Base-by-base conservation (phyloP, 2,797 vertebrate genomes). In the Loriculus beryllinus region DNA sequence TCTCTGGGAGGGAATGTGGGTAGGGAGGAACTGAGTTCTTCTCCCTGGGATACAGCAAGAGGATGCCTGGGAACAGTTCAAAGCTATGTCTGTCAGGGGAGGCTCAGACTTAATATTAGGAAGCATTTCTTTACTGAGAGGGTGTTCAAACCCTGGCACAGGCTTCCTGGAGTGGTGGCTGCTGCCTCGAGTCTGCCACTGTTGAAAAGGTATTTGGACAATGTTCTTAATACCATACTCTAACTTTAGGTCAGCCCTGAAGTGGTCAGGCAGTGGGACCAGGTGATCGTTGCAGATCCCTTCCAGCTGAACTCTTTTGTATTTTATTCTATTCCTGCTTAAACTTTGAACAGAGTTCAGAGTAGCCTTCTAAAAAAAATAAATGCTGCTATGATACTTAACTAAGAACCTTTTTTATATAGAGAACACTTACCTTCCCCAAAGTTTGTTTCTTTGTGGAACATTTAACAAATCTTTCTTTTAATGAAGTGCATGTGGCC, bases 161-260 rank as follows among this genome's bases (percentile, higher is more conserved):
- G 49, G 15, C 59, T 49, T 65, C 22, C 37, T 43, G 28, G 22
- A 51, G 22, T 37, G 43, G 26, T 54, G 57, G 37, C 37, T 1
- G 3, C 15, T 64, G n/a, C 22, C 28, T 28, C 9, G 18, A 29
- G 33, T 17, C 63, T 13, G 11, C 40, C 45, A 0, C 0, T 67
- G 14, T 45, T 47, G 33, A 33, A 35, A 20, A 52, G 60, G 25
- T 10, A 5, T 67, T n/a, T 87, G 51, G 43, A 51, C 45, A 39
- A 37, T 39, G 60, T 33, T 40, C 35, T 12, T 17, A 33, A 18
- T 8, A 22, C 0, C 3, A 1, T 10, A 21, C 23, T 59, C 4
- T 19, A 37, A 14, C 20, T 3, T 20, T 17, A 47, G 39, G 7
- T 25, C 37, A 51, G 49, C 39, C 57, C 57, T 45, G 29, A 22